Percentiles rank a stretch among this genome's conserved stretches.
These are phyloP conservation scores for Lingula anatina DNA, from an alignment of 2,888 invertebrate genomes.

Conservation along the genomic window DNA sequence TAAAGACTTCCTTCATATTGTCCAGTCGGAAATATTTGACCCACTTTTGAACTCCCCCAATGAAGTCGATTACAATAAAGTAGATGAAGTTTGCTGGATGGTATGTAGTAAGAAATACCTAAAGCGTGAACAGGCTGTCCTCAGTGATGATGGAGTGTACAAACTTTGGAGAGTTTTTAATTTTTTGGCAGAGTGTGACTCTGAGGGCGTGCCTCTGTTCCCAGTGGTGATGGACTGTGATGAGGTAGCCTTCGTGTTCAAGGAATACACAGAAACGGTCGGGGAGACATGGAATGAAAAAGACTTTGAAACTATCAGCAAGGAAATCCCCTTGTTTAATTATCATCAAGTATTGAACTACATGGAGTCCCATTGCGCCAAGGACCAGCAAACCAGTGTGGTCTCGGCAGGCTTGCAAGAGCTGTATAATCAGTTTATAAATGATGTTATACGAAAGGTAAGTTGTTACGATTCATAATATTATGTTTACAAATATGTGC, in stretches of 20 bases:
- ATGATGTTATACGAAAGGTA: constrained; percentile 22
- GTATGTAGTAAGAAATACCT: constrained; percentile 67
- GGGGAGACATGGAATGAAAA: constrained; percentile 5
- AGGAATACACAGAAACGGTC: constrained; percentile 11
- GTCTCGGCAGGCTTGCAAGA: neutral
- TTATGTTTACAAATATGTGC: no score
- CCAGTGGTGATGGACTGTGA: constrained; percentile 32
- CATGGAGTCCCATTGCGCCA: neutral
- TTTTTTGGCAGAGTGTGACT: constrained; percentile 66
- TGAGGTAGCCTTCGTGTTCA: constrained; percentile 21
- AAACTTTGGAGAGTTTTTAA: constrained; percentile 68
- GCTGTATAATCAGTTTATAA: constrained; percentile 14
- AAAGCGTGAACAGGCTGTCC: constrained; percentile 59
- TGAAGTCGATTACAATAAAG: constrained; percentile 4
- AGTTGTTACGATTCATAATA: no score
- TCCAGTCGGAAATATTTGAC: constrained; percentile 64
- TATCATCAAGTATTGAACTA: neutral
- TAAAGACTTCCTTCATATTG: constrained; percentile 70
- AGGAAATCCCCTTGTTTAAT: constrained; percentile 8
- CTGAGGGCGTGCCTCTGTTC: constrained; percentile 14
- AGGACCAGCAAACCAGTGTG: neutral
- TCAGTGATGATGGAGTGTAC: constrained; percentile 65
- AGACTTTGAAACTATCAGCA: constrained; percentile 5
- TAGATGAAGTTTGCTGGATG: constrained; percentile 76
- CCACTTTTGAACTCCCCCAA: neutral